These are phyloP conservation scores for Ridgeia piscesae DNA, from an alignment of 1,140 invertebrate species.

Conservation along the genomic window DNA sequence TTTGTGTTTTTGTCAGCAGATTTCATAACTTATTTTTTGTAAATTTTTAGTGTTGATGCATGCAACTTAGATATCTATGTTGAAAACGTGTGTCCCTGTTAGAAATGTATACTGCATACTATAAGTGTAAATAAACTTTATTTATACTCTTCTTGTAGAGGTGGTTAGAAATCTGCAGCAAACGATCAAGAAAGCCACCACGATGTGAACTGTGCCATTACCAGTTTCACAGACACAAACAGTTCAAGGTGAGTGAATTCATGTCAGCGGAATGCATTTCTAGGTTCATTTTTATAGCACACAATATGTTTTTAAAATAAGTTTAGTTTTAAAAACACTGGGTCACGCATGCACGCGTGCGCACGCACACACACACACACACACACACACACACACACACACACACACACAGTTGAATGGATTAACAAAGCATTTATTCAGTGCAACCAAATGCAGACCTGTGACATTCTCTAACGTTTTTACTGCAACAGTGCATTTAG, in stretches of 20 bases:
- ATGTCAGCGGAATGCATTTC: constrained; percentile 2
- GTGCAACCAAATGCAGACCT: neutral
- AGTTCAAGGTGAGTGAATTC: constrained; percentile 63
- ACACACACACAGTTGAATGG: neutral
- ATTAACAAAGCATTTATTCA: neutral
- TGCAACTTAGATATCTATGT: neutral
- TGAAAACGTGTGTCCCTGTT: neutral
- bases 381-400: neutral
- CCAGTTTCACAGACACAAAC: constrained; percentile 63
- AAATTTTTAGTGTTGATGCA: too few relatives aligned
- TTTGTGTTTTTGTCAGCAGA: too few relatives aligned
- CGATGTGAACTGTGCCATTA: constrained; percentile 65
- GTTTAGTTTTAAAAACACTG: neutral
- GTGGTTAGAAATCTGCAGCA: constrained; percentile 62
- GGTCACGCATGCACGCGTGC: neutral
- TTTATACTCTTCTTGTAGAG: constrained; percentile 55
- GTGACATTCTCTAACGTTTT: neutral
- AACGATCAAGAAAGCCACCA: constrained; percentile 58
- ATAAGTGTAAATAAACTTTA: neutral
- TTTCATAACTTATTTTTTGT: neutral
- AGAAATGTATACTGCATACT: neutral
- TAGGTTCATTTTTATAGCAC: neutral
- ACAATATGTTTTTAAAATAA: neutral
- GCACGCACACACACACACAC: neutral
- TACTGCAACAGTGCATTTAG: neutral